Percentiles rank a stretch among this genome's conserved stretches.
phyloP scores from a whole-genome alignment of 2,888 invertebrate species.

The Diadegma fenestrale region DNA sequence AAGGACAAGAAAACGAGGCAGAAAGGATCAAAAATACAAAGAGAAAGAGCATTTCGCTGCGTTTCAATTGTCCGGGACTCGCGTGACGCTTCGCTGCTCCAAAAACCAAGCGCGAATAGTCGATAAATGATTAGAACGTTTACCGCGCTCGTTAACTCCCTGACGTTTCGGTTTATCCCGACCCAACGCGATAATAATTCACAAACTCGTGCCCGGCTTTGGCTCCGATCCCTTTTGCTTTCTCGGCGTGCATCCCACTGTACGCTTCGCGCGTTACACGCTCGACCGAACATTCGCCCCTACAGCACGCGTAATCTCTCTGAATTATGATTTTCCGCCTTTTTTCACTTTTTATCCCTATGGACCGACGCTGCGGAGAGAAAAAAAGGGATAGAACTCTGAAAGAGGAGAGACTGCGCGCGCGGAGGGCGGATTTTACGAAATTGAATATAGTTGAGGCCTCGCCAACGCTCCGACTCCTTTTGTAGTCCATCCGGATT shows the following conservation, averaged over 20 bases:
- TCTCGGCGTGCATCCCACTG: not conserved
- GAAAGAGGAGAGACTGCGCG: not conserved
- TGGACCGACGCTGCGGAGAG: not conserved
- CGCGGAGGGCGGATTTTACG: constrained; percentile 41
- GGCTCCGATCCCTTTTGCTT: not conserved
- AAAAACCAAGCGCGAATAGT: not conserved
- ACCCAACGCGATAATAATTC: constrained; percentile 45
- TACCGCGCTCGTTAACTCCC: constrained; percentile 40
- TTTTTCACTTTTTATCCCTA: not conserved
- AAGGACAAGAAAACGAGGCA: not conserved
- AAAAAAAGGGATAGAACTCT: not conserved
- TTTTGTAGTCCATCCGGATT: constrained; percentile 66
- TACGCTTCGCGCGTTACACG: constrained; percentile 9
- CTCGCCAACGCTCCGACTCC: constrained; percentile 50
- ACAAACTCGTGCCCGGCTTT: not conserved
- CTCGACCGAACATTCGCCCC: constrained; percentile 23
- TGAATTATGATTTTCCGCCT: constrained; percentile 50
- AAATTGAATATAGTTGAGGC: constrained; percentile 63
- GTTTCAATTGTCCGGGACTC: not conserved
- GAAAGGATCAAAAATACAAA: not conserved
- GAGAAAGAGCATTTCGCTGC: not conserved
- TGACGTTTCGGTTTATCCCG: constrained; percentile 14
- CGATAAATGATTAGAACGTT: constrained; percentile 41
- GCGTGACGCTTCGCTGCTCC: not conserved
- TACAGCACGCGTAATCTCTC: constrained; percentile 34